Evolutionary conservation across 2,113 vertebrate species (phyloP).

Genomic region (Gorsachius goisagi): DNA sequence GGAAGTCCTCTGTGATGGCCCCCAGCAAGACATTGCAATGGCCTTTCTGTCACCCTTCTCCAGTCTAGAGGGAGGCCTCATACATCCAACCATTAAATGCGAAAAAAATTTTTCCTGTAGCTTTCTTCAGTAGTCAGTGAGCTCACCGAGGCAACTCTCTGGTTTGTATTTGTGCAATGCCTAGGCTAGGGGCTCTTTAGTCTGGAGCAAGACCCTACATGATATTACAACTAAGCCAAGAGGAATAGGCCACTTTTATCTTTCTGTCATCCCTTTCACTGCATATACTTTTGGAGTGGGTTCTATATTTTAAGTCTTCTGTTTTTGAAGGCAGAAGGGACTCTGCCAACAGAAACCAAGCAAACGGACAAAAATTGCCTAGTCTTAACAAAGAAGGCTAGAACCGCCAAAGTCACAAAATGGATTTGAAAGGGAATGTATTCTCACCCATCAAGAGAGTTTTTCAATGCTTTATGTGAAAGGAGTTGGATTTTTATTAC

Average conservation of each 20-base stretch:
- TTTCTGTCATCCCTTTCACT: background rate
- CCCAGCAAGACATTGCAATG: background rate
- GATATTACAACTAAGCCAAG: background rate
- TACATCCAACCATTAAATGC: background rate
- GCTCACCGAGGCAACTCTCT: background rate
- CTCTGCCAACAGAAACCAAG: background rate
- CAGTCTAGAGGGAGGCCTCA: background rate
- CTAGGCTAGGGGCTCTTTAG: background rate
- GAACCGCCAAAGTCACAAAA: background rate
- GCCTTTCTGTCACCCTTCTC: background rate
- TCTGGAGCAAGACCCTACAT: background rate
- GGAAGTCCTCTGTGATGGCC: background rate
- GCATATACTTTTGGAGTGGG: background rate
- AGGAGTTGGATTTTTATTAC: background rate
- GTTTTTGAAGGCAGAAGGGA: background rate
- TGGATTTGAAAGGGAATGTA: background rate
- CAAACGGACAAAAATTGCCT: background rate
- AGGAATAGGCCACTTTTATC: background rate
- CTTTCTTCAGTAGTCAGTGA: background rate
- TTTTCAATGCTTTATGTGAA: background rate
- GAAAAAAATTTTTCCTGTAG: background rate
- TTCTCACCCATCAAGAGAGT: background rate
- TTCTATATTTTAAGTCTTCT: background rate
- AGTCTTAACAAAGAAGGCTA: background rate
- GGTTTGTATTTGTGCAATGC: background rate